phyloP scores from a whole-genome alignment of 2,888 invertebrate species.

The Plebejus argus region DNA sequence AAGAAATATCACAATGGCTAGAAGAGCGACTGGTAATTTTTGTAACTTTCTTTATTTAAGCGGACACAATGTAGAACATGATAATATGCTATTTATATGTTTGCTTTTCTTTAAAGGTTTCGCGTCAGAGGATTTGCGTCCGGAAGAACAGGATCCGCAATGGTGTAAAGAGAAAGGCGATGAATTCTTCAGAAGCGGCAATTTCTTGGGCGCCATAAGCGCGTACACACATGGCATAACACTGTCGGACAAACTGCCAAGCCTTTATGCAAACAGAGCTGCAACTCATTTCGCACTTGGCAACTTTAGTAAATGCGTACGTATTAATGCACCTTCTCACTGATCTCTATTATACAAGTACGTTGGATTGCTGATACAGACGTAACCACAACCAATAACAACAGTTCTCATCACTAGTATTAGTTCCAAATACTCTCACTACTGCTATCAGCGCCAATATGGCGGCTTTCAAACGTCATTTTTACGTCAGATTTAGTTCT shows the following conservation, averaged over 20 bases:
- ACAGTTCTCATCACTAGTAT: too few relatives aligned
- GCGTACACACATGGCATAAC: constrained; percentile 90
- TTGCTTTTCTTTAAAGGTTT: constrained; percentile 75
- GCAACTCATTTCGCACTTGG: constrained; percentile 89
- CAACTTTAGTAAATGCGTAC: constrained; percentile 86
- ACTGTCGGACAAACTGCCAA: constrained; percentile 85
- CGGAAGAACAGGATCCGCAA: constrained; percentile 90
- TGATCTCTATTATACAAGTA: too few relatives aligned
- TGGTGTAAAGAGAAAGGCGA: constrained; percentile 92
- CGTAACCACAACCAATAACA: too few relatives aligned
- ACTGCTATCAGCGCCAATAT: too few relatives aligned
- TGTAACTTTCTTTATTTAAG: neutral
- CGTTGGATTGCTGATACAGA: too few relatives aligned
- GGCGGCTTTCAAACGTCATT: too few relatives aligned
- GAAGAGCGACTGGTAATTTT: constrained; percentile 77
- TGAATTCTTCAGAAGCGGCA: constrained; percentile 86
- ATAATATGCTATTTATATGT: too few relatives aligned
- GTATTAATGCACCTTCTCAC: constrained; percentile 45
- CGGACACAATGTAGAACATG: neutral
- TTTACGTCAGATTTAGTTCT: too few relatives aligned
- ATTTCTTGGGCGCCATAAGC: constrained; percentile 90
- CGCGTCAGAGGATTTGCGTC: constrained; percentile 85
- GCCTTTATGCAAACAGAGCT: constrained; percentile 88
- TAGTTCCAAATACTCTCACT: too few relatives aligned
- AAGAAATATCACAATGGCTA: constrained; percentile 87